Percentiles rank a stretch among this genome's conserved stretches.
These are phyloP conservation scores for Spatulosminthurus flaviceps DNA, from an alignment of 2,888 invertebrate species.

Conservation along the genomic window DNA sequence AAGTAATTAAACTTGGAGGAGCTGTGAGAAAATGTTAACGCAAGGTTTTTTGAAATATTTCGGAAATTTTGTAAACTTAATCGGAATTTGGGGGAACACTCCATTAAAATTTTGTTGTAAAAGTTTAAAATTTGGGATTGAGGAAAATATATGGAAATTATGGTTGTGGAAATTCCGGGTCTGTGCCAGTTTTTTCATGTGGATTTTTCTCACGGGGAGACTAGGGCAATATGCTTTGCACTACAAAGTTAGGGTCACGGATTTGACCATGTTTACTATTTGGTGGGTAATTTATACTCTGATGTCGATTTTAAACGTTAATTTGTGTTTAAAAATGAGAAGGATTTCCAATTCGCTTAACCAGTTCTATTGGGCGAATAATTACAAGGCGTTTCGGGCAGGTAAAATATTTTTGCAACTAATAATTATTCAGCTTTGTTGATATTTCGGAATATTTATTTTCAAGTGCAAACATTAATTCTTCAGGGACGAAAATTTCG, in stretches of 20 bases:
- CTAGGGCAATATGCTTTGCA: neutral
- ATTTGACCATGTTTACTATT: neutral
- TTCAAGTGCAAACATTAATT: too few species aligned
- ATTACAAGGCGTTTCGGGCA: neutral
- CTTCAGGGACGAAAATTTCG: too few species aligned
- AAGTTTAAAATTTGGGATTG: neutral
- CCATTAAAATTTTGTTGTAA: too few species aligned
- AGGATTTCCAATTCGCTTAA: neutral
- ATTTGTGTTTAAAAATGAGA: neutral
- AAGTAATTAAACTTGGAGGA: too few species aligned
- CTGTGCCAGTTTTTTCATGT: too few species aligned
- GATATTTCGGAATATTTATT: too few species aligned
- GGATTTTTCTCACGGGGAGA: neutral
- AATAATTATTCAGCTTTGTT: too few species aligned
- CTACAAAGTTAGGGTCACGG: neutral
- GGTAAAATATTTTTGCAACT: neutral
- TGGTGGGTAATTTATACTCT: constrained; percentile 19
- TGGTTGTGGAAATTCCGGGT: neutral
- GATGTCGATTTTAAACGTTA: neutral
- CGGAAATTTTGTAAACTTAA: too few species aligned
- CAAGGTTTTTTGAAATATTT: too few species aligned
- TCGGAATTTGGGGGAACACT: too few species aligned
- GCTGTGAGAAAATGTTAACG: too few species aligned
- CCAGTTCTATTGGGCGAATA: neutral
- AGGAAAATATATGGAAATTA: too few species aligned